Evolutionary conservation across 2,113 vertebrate genomes (phyloP), one percentile per base, ranked within the genome.

Genomic region (Bos indicus): DNA sequence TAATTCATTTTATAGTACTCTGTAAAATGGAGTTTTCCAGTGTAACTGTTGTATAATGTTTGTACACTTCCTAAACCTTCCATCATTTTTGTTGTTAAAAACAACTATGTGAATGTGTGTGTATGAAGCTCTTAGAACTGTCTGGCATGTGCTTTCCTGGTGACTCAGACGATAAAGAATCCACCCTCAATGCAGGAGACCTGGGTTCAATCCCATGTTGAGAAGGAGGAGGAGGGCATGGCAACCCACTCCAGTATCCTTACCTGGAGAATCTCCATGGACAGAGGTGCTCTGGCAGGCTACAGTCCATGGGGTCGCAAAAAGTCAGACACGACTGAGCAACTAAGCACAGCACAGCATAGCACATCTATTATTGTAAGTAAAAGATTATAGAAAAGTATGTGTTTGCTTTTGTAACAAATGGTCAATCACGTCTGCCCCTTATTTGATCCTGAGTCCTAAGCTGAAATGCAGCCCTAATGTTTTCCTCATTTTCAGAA

Each of bases 1-100:
- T 67, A 88, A 77, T 90, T 95, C 57, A 87, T 54, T 91, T 95
- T 90, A n/a, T 88, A 74, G 43, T 95, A 85, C 10, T 88, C 30
- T 57, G 7, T 92, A 90, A 92, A 60, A 40, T 67, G 28, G 51
- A 71, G 9, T 40, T 13, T 23, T 84, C 60, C 33, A 56, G 0
- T 94, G 0, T 85, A 62, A 48, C 85, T 93, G 15, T 12, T 91
- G 0, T n/a, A 7, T 78, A 64, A 25, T 85, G 25, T 84, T 93
- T 92, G 16, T 81, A 11, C 23, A 30, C 54, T 96, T 91, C 46
- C 28, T 77, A 85, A 7, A 74, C 82, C 80, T 86, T 83, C 21
- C 1, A 56, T 64, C 52, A 91, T 77, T 94, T 93, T 92, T 91
- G 5, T 83, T 77, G 26, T 89, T 95, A 64, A 89, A 88, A 89